Base-by-base conservation (phyloP, 2,113 vertebrate species). In the Salvelinus sp. region DNA sequence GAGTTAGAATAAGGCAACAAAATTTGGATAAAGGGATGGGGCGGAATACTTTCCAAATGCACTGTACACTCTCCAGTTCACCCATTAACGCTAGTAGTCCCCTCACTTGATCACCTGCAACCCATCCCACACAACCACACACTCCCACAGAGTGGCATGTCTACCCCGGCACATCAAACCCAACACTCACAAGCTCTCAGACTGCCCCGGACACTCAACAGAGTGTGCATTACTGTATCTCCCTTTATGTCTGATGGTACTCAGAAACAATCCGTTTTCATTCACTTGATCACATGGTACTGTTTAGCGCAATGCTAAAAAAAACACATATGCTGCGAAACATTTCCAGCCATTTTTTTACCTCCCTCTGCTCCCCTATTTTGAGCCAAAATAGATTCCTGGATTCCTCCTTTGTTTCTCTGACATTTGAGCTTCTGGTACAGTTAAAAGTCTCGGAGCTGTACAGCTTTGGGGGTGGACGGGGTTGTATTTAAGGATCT, bases 161-260 rank as follows among this genome's bases (percentile, higher is more conserved):
- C 38, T 44, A 10, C 38, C 38, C 33, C 33, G 33, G 33, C 30
- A 72, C 64, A 12, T 25, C 27, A 16, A 23, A 66, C 64, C 27
- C 64, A 18, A 30, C 64, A 66, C 33, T 38, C 33, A 38, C 33
- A 38, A 38, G 33, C 33, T 38, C 33, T 38, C 33, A 7, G 6
- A 38, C 33, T 7, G 33, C 33, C 33, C 33, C 33, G 33, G 33
- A 38, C 33, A 38, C 33, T 38, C 6, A 6, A 38, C 89, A 87
- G 79, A 50, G 10, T 77, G 68, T 69, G 12, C 79, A 83, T 84
- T 82, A 87, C 38, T 44, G 38, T 44, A 44, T 70, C 76, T 78
- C 14, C 76, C 66, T 81, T 87, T 85, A 81, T 63, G 4, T 72
- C 57, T 30, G 58, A 2, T 9, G 7, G 7, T 44, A 44, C 38